Evolutionary conservation across 2,888 invertebrate genomes (phyloP).

Genomic region (Lochmaea crataegi): DNA sequence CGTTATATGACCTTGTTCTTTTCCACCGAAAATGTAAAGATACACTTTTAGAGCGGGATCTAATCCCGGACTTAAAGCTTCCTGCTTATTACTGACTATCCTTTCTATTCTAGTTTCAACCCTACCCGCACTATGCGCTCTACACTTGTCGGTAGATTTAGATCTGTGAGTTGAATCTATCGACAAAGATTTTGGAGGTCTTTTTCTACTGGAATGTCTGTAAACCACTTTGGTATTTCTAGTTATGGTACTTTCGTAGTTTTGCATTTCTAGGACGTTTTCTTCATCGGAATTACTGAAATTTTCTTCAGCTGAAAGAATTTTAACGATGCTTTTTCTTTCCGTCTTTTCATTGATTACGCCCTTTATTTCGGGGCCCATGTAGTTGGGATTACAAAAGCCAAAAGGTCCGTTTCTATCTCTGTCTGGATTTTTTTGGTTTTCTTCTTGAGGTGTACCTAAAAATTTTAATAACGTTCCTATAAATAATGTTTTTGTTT

Average conservation of each 20-base stretch:
- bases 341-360: slow-evolving; percentile 51
- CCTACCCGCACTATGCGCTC: slow-evolving; percentile 71
- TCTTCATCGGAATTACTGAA: slow-evolving; percentile 50
- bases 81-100: slow-evolving; percentile 35
- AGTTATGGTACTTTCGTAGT: slow-evolving; percentile 57
- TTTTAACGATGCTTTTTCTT: slow-evolving; percentile 48
- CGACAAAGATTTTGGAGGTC: slow-evolving; percentile 65
- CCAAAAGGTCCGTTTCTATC: slow-evolving; percentile 69
- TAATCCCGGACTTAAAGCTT: slow-evolving; percentile 45
- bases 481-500: too few relatives aligned
- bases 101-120: slow-evolving; percentile 64
- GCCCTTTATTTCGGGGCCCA: slow-evolving; percentile 73
- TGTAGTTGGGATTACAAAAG: slow-evolving; percentile 82
- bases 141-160: slow-evolving; percentile 54
- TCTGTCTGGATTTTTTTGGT: slow-evolving; percentile 53
- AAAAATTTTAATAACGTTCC: not conserved
- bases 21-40: slow-evolving; percentile 81
- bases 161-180: slow-evolving; percentile 55
- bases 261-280: slow-evolving; percentile 60
- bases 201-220: slow-evolving; percentile 55
- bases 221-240: slow-evolving; percentile 62
- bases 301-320: slow-evolving; percentile 45
- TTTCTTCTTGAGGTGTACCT: slow-evolving; percentile 61
- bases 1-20: slow-evolving; percentile 82
- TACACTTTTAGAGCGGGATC: slow-evolving; percentile 69